Evolutionary conservation across 2,888 invertebrate genomes (phyloP).

Genomic region (Herminia tarsipennalis): DNA sequence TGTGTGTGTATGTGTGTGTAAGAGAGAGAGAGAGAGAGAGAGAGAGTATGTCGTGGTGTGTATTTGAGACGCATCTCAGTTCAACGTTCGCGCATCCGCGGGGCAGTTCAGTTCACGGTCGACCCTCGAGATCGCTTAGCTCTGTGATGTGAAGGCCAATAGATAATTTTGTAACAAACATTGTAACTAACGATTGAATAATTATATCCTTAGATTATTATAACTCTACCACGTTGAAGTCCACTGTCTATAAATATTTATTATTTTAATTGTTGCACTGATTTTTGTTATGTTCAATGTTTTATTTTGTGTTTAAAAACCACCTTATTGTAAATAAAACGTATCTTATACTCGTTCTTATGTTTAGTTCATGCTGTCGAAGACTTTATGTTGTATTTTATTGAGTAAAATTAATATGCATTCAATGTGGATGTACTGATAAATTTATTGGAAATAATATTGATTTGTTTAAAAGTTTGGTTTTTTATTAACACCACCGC

Average conservation of each 20-base stretch:
- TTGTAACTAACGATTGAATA: slow-evolving; percentile 78
- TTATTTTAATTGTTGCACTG: slow-evolving; percentile 84
- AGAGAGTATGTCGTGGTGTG: slow-evolving; percentile 3
- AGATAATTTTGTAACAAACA: slow-evolving; percentile 82
- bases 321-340: slow-evolving; percentile 80
- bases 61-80: slow-evolving; percentile 31
- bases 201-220: slow-evolving; percentile 74
- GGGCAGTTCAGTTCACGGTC: slow-evolving; percentile 43
- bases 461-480: slow-evolving; percentile 80
- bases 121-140: slow-evolving; percentile 73
- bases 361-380: slow-evolving; percentile 75
- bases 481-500: slow-evolving; percentile 27
- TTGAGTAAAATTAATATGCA: slow-evolving; percentile 70
- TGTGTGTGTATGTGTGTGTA: too few relatives aligned
- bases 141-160: slow-evolving; percentile 84
- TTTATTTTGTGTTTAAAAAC: slow-evolving; percentile 79
- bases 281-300: slow-evolving; percentile 83
- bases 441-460: slow-evolving; percentile 85
- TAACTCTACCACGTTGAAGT: slow-evolving; percentile 82
- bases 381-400: slow-evolving; percentile 80
- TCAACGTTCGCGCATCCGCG: slow-evolving; percentile 24
- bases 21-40: slow-evolving; percentile 30
- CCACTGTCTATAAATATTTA: slow-evolving; percentile 81
- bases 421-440: slow-evolving; percentile 85
- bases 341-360: slow-evolving; percentile 73